Evolutionary conservation across 1,140 invertebrate genomes (phyloP), one percentile per base, ranked within the genome.

Genomic region (Portunus trituberculatus): DNA sequence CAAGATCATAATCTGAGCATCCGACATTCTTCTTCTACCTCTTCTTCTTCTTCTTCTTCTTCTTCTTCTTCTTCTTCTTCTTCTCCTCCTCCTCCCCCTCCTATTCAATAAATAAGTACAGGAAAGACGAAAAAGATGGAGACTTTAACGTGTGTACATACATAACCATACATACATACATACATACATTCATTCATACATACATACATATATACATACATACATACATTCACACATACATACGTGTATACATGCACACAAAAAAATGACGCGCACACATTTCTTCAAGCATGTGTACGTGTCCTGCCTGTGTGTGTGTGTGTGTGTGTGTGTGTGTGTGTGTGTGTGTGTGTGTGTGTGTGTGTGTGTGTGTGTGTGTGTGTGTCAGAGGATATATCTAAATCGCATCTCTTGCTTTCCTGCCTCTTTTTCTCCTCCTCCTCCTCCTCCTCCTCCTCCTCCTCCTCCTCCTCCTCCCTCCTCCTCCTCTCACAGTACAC

Each of bases 331-430:
- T 59, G 52, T 59, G 52, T 59, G 20, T n/a, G 67, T 76, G 67
- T 76, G 67, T 76, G 67, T 76, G 67, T n/a, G 67, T 76, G 67
- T 76, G 67, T 25, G 67, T 76, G 67, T n/a, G 67, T 76, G 67
- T 76, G 67, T n/a, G 67, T 76, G 67, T 76, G 67, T 7, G 67
- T 25, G 67, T 25, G 67, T 25, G 67, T 25, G 67, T 25, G 67
- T n/a, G n/a, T 76, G 0, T 76, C 20, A n/a, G n/a, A 7, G 67
- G 20, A 76, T 20, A 8, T 76, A 7, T 25, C 20, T 76, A n/a
- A n/a, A 76, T 3, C 25, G 25, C 1, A n/a, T 20, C 67, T 76
- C 67, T n/a, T 76, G 0, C 67, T 76, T 20, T n/a, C 20, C 20
- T n/a, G 12, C 67, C 8, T 76, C 67, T 25, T 76, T 76, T 76